Evolutionary conservation across 1,140 invertebrate species (phyloP), one percentile per base, ranked within the genome.

Genomic region (Zaprionus lachaisei): DNA sequence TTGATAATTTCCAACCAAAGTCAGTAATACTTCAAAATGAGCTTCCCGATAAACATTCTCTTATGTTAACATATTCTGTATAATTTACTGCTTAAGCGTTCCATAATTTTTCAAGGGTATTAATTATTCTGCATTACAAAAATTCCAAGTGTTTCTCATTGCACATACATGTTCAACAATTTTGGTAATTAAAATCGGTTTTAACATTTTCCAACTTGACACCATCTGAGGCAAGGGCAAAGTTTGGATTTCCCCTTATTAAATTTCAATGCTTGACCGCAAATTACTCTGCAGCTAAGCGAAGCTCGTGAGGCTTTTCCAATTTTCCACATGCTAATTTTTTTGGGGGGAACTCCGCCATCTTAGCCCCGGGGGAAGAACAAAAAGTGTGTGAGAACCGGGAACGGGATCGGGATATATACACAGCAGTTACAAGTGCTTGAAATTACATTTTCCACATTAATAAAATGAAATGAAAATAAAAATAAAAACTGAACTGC

Each of bases 381-480:
- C 31, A 34, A 34, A 31, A 31, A 34, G 31, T 34, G 31, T 34
- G 31, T n/a, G n/a, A 49, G 7, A 15, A 24, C 5, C 11, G 26
- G 5, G 24, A 28, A 15, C 22, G 54, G 26, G 14, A 28, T 6
- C 5, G 37, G 17, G 17, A 47, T 37, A 56, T n/a, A 44, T 51
- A 24, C 47, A 77, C 60, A 65, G 71, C 68, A 73, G 69, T 72
- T 80, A 69, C 80, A 83, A 83, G 83, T 79, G 74, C 78, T 72
- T 81, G 74, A 89, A 87, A 84, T 87, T 87, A 84, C 79, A 84
- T 90, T 87, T 89, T 87, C 57, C 72, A 83, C 72, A 84, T 87
- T 90, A 87, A 87, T 83, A 89, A 87, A 72, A 67, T 65, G 47
- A 89, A 87, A 83, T 69, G 20, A 67, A 70, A 85, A 72, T 72